Base-by-base conservation (phyloP, 2,113 vertebrate species). In the Tenebrosternarchus preto region DNA sequence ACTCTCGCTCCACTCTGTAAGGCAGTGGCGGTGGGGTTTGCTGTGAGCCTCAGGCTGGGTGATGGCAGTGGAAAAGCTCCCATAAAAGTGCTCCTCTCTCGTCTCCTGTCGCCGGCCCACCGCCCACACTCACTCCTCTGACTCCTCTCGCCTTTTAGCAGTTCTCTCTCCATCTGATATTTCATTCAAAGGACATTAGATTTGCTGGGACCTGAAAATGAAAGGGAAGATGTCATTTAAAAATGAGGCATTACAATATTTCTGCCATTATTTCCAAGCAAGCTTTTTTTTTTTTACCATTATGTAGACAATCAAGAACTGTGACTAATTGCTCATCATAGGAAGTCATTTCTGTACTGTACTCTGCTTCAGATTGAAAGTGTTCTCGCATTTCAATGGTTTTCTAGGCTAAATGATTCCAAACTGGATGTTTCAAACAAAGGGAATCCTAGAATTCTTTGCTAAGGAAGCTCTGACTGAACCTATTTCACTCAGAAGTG, bases 181-280 rank as follows among this genome's bases (percentile, higher is more conserved):
- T 68, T 94, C 92, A 98, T 88, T 99, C 98, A 86, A 99, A 99
- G 77, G 98, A 98, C 97, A 99, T 99, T 92, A 99, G 93, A 92
- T 99, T 99, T 86, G 96, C 93, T 90, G 98, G 98, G 87, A 96
- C 97, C 97, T 98, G 81, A 64, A 85, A 85, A 82, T 16, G 70
- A 4, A 3, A 22, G 69, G 7, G 43, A 9, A 1, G 2, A 46
- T 19, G 25, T 29, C 72, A 39, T 55, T 66, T 27, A n/a, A 33
- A 53, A 12, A 53, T 29, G 19, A 15, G 0, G 1, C 20, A 33
- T 50, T 50, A 50, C 8, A 50, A 50, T 12, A 50, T 50, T 36
- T 36, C 3, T 46, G 8, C 5, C 11, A 50, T 46, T 12, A 50
- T 50, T 50, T 50, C 9, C 43, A 50, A 50, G 43, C 43, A 50